Conservation (phyloP, 2,888 invertebrate species). For the Tiphia femorata region DNA sequence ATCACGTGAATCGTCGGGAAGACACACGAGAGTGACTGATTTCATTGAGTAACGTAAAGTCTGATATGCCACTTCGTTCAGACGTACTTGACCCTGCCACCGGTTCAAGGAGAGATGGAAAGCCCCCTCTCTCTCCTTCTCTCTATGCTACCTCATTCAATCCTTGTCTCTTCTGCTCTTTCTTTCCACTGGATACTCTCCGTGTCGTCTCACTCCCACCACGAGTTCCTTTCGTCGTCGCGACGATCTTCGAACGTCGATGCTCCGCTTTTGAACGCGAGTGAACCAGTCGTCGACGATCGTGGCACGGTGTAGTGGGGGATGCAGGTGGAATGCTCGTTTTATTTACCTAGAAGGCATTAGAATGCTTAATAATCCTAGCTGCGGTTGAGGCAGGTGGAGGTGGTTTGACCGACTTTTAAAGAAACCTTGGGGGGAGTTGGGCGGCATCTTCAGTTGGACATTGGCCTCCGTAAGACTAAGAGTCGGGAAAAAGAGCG, state of each 20-base stretch:
- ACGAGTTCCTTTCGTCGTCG: no score
- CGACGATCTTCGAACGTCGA: no score
- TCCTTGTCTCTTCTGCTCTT: no score
- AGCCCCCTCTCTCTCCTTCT: no score
- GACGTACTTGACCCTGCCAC: conserved; percentile 28
- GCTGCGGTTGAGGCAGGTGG: conserved; percentile 51
- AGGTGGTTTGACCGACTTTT: conserved; percentile 66
- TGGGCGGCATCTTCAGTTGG: conserved; percentile 67
- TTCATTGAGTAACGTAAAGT: conserved; percentile 8
- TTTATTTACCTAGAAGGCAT: conserved; percentile 51
- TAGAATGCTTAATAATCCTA: conserved; percentile 64
- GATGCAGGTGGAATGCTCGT: conserved; percentile 14
- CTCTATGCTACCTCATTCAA: no score
- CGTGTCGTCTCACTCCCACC: no score
- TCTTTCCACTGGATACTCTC: no score
- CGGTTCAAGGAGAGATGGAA: conserved; percentile 24
- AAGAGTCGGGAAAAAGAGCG: conserved; percentile 63
- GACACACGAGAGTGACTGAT: conserved; percentile 19
- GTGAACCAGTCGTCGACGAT: not conserved
- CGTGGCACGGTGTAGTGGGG: conserved; percentile 18
- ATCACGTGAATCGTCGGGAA: conserved; percentile 24
- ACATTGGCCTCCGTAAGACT: conserved; percentile 67
- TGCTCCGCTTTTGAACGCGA: no score
- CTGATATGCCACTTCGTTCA: conserved; percentile 10
- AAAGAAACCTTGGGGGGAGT: conserved; percentile 61